Base-by-base conservation (phyloP, 1,140 invertebrate genomes). In the Anoplophora glabripennis region DNA sequence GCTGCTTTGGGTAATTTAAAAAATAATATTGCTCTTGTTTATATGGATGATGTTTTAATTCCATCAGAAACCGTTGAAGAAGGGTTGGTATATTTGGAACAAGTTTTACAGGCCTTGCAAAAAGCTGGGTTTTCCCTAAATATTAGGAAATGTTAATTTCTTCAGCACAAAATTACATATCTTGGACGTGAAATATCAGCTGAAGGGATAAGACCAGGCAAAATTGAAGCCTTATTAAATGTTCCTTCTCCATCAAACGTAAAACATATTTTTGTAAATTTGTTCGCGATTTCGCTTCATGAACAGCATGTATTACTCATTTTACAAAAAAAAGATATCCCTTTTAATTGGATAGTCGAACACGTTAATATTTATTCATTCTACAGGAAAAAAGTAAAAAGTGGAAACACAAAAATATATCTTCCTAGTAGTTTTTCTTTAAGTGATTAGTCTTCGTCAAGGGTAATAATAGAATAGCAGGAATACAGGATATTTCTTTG, bases 1-100 rank as follows among this genome's bases (percentile, higher is more conserved):
- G 60, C 57, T 8, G 63, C 76, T 36, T 65, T 77, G 37, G 49
- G 40, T 7, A 53, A 72, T 7, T 53, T 77, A 3, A 41, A 49
- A 18, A 15, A 48, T 37, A 33, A 18, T 1, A 46, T 34, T 14
- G 42, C 48, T 40, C 48, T 72, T 15, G 52, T 49, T 11, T 63
- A 58, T 52, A 61, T 74, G 38, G 70, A 71, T 58, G 61, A 70
- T 44, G 61, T 68, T 4, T 57, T 67, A 46, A 65, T 73, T 35
- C 63, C 67, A 21, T 65, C 64, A 5, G 47, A 45, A 1, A 54
- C 58, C 18, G 60, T 66, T 52, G 38, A 62, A 1, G 57, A 69
- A 44, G 55, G 70, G 12, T 41, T 71, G 36, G 14, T 54, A 12
- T 55, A 61, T 49, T 54, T 72, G 33, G 46, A 57, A 8, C 33